Percentiles rank a stretch among this genome's conserved stretches.
Conservation (phyloP, 2,797 vertebrate species). For the Coreius guichenoti region DNA sequence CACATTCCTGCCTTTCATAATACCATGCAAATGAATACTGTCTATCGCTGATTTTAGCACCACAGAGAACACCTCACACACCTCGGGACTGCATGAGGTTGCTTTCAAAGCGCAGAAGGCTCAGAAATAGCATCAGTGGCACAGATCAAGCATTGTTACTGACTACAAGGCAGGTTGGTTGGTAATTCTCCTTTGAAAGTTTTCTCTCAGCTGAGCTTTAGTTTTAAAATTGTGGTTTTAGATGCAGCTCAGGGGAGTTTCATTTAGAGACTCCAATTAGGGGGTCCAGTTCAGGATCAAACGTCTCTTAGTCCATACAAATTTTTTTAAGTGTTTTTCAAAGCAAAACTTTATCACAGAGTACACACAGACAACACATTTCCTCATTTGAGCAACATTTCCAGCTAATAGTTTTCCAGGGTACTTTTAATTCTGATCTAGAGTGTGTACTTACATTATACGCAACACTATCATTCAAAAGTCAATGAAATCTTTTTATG, state of each 20-base stretch:
- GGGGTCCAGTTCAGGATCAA: constrained; percentile 12
- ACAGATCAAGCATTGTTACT: constrained; percentile 18
- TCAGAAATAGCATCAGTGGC: not conserved
- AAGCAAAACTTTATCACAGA: constrained; percentile 1
- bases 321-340: not conserved
- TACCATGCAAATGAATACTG: not conserved
- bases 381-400: not conserved
- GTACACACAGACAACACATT: not conserved
- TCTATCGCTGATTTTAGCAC: constrained; percentile 4
- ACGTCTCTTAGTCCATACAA: not conserved
- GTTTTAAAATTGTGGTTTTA: constrained; percentile 19
- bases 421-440: not conserved
- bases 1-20: not conserved
- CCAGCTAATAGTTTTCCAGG: not conserved
- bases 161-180: not conserved
- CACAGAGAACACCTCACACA: not conserved
- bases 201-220: constrained; percentile 1
- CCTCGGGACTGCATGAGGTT: not conserved
- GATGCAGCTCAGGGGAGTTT: constrained; percentile 20
- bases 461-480: not conserved
- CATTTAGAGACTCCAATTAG: not conserved
- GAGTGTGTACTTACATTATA: not conserved
- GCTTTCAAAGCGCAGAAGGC: not conserved
- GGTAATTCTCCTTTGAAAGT: not conserved
- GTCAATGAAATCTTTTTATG: too few species aligned